Percentiles rank a stretch among this genome's conserved stretches.
Conservation (phyloP, 1,140 invertebrate genomes). For the Eupeodes corollae region DNA sequence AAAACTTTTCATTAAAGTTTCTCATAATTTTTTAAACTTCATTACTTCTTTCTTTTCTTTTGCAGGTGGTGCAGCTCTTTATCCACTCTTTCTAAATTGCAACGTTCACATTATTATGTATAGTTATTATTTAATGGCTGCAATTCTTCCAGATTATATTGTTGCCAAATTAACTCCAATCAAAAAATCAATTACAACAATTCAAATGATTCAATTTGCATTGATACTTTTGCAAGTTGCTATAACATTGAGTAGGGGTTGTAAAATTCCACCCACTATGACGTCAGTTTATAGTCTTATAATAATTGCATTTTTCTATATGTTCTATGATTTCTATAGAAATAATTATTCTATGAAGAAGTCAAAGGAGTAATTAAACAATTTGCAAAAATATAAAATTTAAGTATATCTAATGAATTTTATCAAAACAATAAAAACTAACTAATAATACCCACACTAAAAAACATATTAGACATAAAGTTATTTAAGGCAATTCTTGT, state of each 20-base stretch:
- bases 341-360: no score
- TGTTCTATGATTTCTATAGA: constrained; percentile 59
- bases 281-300: constrained; percentile 46
- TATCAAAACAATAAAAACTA: no score
- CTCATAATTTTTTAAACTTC: no score
- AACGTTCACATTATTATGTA: constrained; percentile 70
- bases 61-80: constrained; percentile 61
- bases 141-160: constrained; percentile 46
- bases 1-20: no score
- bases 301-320: constrained; percentile 51
- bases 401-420: no score
- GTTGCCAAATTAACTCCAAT: constrained; percentile 22
- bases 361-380: no score
- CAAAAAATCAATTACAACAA: constrained; percentile 37
- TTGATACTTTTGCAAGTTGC: constrained; percentile 44
- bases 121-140: constrained; percentile 66
- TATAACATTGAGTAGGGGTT: constrained; percentile 10
- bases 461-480: no score
- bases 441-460: no score
- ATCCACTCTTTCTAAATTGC: constrained; percentile 70
- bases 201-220: constrained; percentile 48
- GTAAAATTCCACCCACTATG: constrained; percentile 36
- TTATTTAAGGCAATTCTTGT: no score
- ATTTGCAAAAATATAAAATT: no score
- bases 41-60: constrained; percentile 1